These are phyloP conservation scores for Eretmocerus hayati DNA, from an alignment of 2,888 invertebrate genomes.

Conservation along the genomic window DNA sequence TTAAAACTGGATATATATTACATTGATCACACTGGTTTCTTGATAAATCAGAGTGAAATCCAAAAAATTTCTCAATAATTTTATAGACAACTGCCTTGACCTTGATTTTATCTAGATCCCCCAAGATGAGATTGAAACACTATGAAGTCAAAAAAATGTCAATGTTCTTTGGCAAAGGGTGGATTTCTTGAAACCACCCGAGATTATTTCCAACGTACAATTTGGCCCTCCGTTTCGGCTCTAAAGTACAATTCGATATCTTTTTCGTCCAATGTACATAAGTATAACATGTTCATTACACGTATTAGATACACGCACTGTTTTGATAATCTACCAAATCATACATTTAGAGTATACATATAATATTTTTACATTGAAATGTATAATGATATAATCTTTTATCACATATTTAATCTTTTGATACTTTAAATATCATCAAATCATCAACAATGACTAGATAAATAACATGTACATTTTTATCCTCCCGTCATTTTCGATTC, in stretches of 20 bases:
- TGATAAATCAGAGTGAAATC: no score
- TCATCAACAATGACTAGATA: slow-evolving; percentile 38
- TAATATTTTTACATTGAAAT: slow-evolving; percentile 23
- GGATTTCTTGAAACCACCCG: no score
- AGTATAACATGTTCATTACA: slow-evolving; percentile 14
- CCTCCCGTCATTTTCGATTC: slow-evolving; percentile 3
- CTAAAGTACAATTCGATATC: slow-evolving; percentile 1
- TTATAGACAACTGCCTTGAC: no score
- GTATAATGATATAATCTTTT: slow-evolving; percentile 28
- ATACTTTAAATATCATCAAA: slow-evolving; percentile 35
- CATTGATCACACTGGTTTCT: no score
- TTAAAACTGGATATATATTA: no score
- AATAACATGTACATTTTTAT: slow-evolving; percentile 17
- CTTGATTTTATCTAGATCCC: no score
- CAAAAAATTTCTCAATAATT: no score
- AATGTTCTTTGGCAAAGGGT: no score
- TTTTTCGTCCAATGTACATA: neutral
- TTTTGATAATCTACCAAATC: slow-evolving; percentile 36
- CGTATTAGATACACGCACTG: slow-evolving; percentile 24
- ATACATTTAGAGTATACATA: slow-evolving; percentile 26
- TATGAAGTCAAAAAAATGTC: no score
- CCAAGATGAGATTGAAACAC: no score
- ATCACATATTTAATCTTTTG: slow-evolving; percentile 39
- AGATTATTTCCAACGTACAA: no score
- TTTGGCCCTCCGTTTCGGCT: slow-evolving; percentile 6